Evolutionary conservation across 2,888 invertebrate genomes (phyloP).

Genomic region (Xanthorhoe designata): DNA sequence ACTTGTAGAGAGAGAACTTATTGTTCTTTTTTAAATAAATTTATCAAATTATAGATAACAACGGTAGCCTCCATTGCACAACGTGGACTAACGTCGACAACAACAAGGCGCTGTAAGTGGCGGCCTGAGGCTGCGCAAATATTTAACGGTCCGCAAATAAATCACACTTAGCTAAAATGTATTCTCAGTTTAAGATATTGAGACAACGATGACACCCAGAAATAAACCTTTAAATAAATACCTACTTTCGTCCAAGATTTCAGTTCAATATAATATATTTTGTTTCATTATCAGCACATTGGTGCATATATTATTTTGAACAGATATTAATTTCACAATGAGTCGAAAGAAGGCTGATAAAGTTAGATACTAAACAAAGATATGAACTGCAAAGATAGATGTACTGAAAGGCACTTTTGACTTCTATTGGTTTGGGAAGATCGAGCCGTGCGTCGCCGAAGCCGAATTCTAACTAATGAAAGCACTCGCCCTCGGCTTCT

Average conservation of each 20-base stretch:
- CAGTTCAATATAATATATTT: not conserved
- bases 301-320: no score
- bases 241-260: not conserved
- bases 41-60: not conserved
- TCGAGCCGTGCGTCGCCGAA: not conserved
- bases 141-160: conserved; percentile 26
- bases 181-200: conserved; percentile 16
- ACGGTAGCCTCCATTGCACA: no score
- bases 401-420: not conserved
- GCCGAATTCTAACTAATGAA: not conserved
- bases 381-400: not conserved
- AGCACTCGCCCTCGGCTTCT: not conserved
- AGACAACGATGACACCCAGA: not conserved
- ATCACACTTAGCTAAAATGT: conserved; percentile 22
- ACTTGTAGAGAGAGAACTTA: not conserved
- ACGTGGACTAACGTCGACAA: no score
- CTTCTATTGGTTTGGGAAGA: not conserved
- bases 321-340: no score
- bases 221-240: not conserved
- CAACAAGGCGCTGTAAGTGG: conserved; percentile 10
- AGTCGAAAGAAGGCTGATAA: not conserved
- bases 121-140: conserved; percentile 22
- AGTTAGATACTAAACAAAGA: no score
- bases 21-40: not conserved
- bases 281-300: no score